Conservation (phyloP, 2,797 vertebrate species). For the Orientallactaga sibirica region DNA sequence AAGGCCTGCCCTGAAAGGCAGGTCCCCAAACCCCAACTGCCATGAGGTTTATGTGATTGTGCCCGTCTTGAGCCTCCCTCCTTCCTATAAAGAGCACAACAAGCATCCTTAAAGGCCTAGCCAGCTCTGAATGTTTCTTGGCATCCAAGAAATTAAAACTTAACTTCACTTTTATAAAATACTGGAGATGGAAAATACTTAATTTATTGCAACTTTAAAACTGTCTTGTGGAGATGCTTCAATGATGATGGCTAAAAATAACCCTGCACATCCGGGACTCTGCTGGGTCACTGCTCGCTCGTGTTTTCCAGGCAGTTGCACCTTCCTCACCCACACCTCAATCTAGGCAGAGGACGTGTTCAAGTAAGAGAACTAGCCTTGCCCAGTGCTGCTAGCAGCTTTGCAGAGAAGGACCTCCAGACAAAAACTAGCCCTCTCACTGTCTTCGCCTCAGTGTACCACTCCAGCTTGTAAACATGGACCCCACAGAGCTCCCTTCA, state of each 20-base stretch:
- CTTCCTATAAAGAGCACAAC: background rate
- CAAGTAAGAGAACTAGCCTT: background rate
- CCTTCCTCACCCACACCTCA: background rate
- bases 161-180: background rate
- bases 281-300: background rate
- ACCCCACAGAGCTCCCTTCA: no score
- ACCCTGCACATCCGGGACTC: background rate
- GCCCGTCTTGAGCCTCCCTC: background rate
- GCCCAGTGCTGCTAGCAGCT: background rate
- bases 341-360: background rate
- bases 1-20: background rate
- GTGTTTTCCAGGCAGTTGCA: background rate
- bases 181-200: background rate
- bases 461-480: no score
- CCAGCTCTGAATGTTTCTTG: background rate
- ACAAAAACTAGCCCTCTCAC: background rate
- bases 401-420: background rate
- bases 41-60: background rate
- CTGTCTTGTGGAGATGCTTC: background rate
- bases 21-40: background rate
- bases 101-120: background rate
- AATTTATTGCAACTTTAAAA: constrained; percentile 19
- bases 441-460: no score
- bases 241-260: constrained; percentile 30
- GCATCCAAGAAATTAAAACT: background rate